Percentiles rank a stretch among this genome's conserved stretches.
phyloP scores from a whole-genome alignment of 2,113 vertebrate species.

The Phaethon lepturus region DNA sequence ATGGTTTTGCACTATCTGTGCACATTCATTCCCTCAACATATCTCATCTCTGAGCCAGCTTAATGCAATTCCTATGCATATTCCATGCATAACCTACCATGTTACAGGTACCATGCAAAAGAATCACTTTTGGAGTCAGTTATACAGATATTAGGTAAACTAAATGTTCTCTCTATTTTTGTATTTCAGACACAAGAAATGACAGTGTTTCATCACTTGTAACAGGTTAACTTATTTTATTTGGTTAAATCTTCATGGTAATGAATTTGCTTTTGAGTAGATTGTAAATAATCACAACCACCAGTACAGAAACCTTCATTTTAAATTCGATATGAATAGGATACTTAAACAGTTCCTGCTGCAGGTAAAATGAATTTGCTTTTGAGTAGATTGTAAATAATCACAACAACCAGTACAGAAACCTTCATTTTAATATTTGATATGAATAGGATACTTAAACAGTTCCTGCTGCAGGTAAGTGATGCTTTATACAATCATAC shows the following conservation, averaged over 20 bases:
- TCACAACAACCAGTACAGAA: background rate
- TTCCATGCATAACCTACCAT: too few species aligned
- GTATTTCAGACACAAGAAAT: conserved; percentile 20
- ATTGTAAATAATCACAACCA: conserved; percentile 19
- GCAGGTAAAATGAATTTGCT: conserved; percentile 36
- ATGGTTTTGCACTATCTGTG: background rate
- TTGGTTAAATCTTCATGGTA: conserved; percentile 7
- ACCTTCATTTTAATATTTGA: background rate
- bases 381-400: conserved; percentile 28
- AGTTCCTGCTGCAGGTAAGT: background rate
- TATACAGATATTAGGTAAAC: background rate
- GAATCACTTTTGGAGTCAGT: background rate
- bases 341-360: background rate
- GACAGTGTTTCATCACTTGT: conserved; percentile 16
- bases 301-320: background rate
- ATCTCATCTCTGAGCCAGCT: background rate
- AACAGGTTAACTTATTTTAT: conserved; percentile 26
- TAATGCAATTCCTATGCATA: background rate
- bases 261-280: conserved; percentile 21
- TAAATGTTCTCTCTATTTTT: background rate
- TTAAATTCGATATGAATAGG: background rate
- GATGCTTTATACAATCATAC: background rate
- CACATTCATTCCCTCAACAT: background rate
- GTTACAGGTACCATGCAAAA: background rate
- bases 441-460: background rate